Percentiles rank a stretch among this genome's conserved stretches.
phyloP scores from a whole-genome alignment of 2,888 invertebrate genomes.

The Latheticus oryzae region DNA sequence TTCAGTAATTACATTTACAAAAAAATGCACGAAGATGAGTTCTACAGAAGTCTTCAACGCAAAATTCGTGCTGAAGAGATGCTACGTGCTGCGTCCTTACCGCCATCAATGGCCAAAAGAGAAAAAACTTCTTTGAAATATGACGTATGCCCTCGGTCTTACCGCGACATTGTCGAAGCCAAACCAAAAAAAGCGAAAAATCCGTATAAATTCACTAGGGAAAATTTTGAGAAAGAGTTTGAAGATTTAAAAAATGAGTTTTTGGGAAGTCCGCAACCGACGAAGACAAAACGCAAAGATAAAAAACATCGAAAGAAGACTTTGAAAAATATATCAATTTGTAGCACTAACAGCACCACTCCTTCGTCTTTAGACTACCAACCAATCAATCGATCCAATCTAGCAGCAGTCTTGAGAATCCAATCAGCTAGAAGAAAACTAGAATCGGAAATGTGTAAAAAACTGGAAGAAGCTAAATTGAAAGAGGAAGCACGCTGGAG shows the following conservation, averaged over 20 bases:
- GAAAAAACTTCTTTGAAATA: constrained; percentile 64
- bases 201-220: constrained; percentile 61
- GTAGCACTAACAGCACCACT: constrained; percentile 56
- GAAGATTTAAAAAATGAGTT: constrained; percentile 65
- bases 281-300: background rate
- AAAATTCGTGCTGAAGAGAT: constrained; percentile 78
- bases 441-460: constrained; percentile 72
- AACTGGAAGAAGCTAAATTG: constrained; percentile 71
- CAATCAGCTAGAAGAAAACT: constrained; percentile 73
- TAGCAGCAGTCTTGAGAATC: constrained; percentile 76
- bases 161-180: constrained; percentile 50
- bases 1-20: constrained; percentile 79
- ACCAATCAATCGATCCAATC: constrained; percentile 71
- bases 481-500: constrained; percentile 71
- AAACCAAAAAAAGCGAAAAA: constrained; percentile 50
- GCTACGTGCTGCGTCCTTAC: constrained; percentile 73
- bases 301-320: constrained; percentile 8
- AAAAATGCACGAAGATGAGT: constrained; percentile 79
- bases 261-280: constrained; percentile 40
- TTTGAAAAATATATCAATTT: constrained; percentile 52
- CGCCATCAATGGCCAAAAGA: constrained; percentile 76
- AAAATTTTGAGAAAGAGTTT: constrained; percentile 61
- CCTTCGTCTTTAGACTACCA: constrained; percentile 63
- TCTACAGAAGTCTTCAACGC: constrained; percentile 75
- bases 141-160: constrained; percentile 61